A percentile compares a stretch with the other conserved stretches of the same genome.
Conservation (phyloP, 1,140 invertebrate genomes). For the Drosophila tropicalis region DNA sequence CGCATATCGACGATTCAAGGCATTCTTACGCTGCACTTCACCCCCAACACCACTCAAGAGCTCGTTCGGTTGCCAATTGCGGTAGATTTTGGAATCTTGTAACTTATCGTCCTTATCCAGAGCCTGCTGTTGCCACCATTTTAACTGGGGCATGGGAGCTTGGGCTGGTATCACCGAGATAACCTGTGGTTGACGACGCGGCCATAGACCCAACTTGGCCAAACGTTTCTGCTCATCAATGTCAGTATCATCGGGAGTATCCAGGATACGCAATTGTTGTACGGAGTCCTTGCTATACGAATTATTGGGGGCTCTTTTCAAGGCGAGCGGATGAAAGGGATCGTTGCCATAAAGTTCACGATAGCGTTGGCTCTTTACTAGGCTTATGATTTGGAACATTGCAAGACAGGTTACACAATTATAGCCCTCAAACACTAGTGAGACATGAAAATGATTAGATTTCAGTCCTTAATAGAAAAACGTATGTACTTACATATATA, state of each 20-base stretch:
- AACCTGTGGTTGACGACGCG: conserved; percentile 50
- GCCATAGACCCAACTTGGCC: conserved; percentile 63
- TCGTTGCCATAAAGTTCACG: conserved; percentile 77
- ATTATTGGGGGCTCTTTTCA: not conserved
- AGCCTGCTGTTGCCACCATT: conserved; percentile 71
- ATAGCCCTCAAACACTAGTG: conserved; percentile 69
- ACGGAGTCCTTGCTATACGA: conserved; percentile 7
- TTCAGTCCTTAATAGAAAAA: not conserved
- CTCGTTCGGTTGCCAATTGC: conserved; percentile 62
- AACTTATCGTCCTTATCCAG: conserved; percentile 37
- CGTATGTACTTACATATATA: conserved; percentile 58
- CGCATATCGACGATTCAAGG: conserved; percentile 56
- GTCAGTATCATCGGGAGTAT: conserved; percentile 52
- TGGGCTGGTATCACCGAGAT: conserved; percentile 64
- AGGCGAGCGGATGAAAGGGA: conserved; percentile 61
- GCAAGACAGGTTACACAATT: conserved; percentile 68
- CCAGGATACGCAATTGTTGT: conserved; percentile 44
- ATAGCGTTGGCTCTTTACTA: conserved; percentile 63
- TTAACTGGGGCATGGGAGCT: conserved; percentile 40
- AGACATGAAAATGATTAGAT: not conserved
- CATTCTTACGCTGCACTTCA: conserved; percentile 61
- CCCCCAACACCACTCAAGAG: conserved; percentile 55
- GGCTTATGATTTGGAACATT: conserved; percentile 67
- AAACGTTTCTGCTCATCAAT: conserved; percentile 68
- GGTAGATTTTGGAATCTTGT: conserved; percentile 52